Percentiles rank a stretch among this genome's conserved stretches.
Evolutionary conservation across 2,113 vertebrate species (phyloP).

Genomic region (Phyllostomus hastatus): DNA sequence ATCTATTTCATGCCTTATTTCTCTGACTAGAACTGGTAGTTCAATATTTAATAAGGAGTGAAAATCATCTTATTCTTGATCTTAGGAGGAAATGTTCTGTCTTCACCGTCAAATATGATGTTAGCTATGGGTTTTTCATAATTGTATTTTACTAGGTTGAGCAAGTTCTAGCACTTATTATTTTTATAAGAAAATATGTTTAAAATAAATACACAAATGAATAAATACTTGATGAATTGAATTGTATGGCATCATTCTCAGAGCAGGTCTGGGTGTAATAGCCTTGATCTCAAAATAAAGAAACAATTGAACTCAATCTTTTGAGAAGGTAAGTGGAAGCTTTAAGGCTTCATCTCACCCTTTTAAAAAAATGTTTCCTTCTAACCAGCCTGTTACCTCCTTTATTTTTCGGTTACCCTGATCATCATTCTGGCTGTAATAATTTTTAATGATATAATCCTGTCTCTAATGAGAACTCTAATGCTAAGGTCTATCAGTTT

Average conservation of each 20-base stretch:
- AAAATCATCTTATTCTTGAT: background rate
- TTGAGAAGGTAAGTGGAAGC: constrained; percentile 23
- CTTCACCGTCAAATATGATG: background rate
- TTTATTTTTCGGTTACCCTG: background rate
- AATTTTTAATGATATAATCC: constrained; percentile 35
- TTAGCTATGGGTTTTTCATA: background rate
- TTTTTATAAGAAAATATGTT: background rate
- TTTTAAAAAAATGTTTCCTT: background rate
- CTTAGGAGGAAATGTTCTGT: background rate
- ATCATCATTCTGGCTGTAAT: constrained; percentile 6
- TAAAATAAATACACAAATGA: background rate
- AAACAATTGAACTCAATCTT: background rate
- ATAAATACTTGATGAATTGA: constrained; percentile 18
- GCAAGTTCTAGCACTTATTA: background rate
- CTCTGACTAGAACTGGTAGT: background rate
- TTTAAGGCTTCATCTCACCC: background rate
- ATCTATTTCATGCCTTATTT: background rate
- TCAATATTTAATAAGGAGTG: background rate
- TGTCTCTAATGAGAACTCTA: constrained; percentile 37
- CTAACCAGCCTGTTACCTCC: background rate
- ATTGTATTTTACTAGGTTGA: background rate
- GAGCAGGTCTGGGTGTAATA: background rate
- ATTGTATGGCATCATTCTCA: background rate
- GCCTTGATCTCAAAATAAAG: background rate
- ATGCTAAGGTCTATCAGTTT: constrained; percentile 34